Evolutionary conservation across 2,888 invertebrate genomes (phyloP).

Genomic region (Junonia oenone): DNA sequence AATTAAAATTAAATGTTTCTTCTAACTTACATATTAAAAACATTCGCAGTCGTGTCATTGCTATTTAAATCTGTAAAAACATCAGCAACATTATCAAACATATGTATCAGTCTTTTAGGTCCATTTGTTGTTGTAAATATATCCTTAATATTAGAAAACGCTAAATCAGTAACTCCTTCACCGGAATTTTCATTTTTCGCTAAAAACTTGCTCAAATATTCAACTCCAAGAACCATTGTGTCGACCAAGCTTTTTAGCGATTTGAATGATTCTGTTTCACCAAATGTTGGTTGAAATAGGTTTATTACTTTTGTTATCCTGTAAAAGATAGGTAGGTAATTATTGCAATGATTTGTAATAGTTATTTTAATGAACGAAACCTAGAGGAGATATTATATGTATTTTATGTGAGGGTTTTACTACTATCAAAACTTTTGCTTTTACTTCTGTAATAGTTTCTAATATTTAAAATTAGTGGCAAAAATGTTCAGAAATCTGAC

Average conservation of each 20-base stretch:
- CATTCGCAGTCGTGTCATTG: conserved; percentile 40
- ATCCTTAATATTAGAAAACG: conserved; percentile 25
- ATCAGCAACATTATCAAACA: conserved; percentile 43
- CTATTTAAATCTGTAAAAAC: conserved; percentile 37
- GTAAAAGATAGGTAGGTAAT: too few species aligned
- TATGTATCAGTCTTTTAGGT: conserved; percentile 32
- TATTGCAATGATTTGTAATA: too few species aligned
- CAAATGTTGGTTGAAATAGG: conserved; percentile 59
- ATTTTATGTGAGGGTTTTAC: too few species aligned
- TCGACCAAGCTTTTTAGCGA: conserved; percentile 50
- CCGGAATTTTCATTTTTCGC: conserved; percentile 34
- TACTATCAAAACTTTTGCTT: too few species aligned
- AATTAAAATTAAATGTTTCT: neutral
- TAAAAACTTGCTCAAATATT: conserved; percentile 51
- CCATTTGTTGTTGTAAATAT: conserved; percentile 28
- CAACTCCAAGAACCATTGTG: conserved; percentile 40
- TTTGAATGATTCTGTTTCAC: conserved; percentile 55
- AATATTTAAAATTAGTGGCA: too few species aligned
- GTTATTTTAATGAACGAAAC: neutral
- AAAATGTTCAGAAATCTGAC: too few species aligned
- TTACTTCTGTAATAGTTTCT: too few species aligned
- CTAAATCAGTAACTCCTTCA: conserved; percentile 25
- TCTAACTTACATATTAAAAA: conserved; percentile 60
- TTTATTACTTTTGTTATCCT: conserved; percentile 59
- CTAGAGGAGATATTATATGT: neutral